phyloP scores from a whole-genome alignment of 2,797 vertebrate genomes.

The Danio tinwini region DNA sequence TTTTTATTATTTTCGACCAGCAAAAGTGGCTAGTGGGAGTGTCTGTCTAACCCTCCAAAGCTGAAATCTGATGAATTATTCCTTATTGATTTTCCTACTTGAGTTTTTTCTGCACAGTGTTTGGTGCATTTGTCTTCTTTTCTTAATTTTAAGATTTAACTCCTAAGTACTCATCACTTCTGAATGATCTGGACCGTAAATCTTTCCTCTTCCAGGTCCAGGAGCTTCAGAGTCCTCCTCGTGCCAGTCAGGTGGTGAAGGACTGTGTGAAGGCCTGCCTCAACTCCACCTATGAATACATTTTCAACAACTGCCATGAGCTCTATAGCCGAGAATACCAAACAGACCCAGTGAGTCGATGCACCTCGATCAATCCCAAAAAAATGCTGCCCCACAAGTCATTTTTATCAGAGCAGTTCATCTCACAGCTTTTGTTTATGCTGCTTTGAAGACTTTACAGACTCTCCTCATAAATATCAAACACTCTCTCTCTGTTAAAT shows the following conservation, averaged over 20 bases:
- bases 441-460: slow-evolving; percentile 62
- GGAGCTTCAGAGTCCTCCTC: slow-evolving; percentile 86
- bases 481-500: slow-evolving; percentile 69
- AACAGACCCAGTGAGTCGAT: slow-evolving; percentile 81
- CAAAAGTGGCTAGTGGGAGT: no score
- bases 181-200: not conserved
- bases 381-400: slow-evolving; percentile 19
- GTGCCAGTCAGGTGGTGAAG: slow-evolving; percentile 88
- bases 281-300: slow-evolving; percentile 89
- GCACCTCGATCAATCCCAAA: not conserved
- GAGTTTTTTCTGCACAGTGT: not conserved
- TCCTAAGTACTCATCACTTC: not conserved
- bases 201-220: slow-evolving; percentile 75
- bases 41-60: no score
- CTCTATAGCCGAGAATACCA: slow-evolving; percentile 89
- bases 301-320: slow-evolving; percentile 89
- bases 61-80: no score
- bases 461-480: slow-evolving; percentile 63
- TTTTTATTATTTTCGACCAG: no score
- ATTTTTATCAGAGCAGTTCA: slow-evolving; percentile 56
- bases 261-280: slow-evolving; percentile 89
- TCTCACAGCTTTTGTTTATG: slow-evolving; percentile 55
- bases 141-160: not conserved
- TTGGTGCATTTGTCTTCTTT: not conserved
- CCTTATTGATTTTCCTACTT: not conserved